A percentile compares a stretch with the other conserved stretches of the same genome.
Evolutionary conservation across 2,113 vertebrate genomes (phyloP).

Genomic region (Drymodes brunneopygia): DNA sequence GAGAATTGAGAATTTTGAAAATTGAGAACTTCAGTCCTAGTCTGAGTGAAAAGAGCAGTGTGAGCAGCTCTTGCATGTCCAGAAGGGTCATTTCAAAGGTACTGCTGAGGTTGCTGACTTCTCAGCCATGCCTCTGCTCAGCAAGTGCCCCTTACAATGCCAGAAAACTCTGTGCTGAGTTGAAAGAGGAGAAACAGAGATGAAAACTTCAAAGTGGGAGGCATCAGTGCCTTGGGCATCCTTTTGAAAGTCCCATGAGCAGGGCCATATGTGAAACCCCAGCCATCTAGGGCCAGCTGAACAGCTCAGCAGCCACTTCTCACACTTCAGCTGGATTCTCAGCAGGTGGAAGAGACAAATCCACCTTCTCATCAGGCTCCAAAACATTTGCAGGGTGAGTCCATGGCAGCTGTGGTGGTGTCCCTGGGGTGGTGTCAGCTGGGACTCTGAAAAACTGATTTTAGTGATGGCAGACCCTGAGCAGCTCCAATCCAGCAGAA

Average conservation of each 20-base stretch:
- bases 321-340: neutral
- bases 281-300: neutral
- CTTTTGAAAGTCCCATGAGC: neutral
- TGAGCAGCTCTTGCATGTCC: neutral
- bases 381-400: neutral
- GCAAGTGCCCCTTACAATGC: neutral
- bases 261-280: neutral
- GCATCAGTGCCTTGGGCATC: neutral
- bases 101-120: neutral
- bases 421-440: neutral
- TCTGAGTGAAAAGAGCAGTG: neutral
- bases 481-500: neutral
- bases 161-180: neutral
- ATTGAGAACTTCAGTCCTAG: neutral
- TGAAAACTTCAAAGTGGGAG: neutral
- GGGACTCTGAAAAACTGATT: neutral
- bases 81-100: neutral
- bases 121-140: conserved; percentile 2
- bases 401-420: neutral
- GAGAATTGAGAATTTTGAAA: neutral
- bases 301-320: neutral
- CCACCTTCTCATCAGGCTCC: neutral
- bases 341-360: neutral
- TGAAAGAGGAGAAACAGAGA: neutral
- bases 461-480: neutral